A percentile compares a stretch with the other conserved stretches of the same genome.
These are phyloP conservation scores for Episyrphus balteatus DNA, from an alignment of 1,140 invertebrate genomes.

Conservation along the genomic window DNA sequence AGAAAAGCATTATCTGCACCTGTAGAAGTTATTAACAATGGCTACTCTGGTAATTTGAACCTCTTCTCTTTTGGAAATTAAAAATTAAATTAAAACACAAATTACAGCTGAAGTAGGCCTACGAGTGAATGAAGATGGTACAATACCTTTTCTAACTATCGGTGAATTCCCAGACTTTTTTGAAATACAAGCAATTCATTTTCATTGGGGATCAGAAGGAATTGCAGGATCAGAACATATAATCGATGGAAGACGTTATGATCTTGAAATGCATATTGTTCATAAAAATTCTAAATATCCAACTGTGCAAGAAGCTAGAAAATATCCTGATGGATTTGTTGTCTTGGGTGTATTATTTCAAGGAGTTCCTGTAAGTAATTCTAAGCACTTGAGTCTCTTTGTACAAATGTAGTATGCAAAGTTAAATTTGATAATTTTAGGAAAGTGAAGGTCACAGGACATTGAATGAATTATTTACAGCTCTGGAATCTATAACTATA, in stretches of 20 bases:
- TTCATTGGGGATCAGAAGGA: constrained; percentile 43
- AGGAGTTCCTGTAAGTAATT: constrained; percentile 42
- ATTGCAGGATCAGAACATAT: constrained; percentile 42
- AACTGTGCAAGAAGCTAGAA: constrained; percentile 48
- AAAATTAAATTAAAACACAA: not conserved
- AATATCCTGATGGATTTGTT: constrained; percentile 58
- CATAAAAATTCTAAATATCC: constrained; percentile 68
- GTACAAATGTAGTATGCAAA: not conserved
- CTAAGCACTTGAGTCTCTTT: not conserved
- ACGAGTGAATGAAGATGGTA: constrained; percentile 8
- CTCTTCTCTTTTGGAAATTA: not conserved
- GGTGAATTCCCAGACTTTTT: constrained; percentile 29
- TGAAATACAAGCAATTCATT: constrained; percentile 40
- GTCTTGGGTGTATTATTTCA: constrained; percentile 75
- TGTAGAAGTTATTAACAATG: constrained; percentile 16
- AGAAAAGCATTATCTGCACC: constrained; percentile 9
- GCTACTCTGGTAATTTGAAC: constrained; percentile 9
- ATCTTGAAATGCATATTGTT: constrained; percentile 77
- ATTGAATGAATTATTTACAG: constrained; percentile 17
- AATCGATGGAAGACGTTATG: constrained; percentile 44
- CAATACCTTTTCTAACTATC: constrained; percentile 12
- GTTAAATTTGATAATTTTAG: not conserved
- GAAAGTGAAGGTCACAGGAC: constrained; percentile 10
- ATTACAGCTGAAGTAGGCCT: constrained; percentile 11
- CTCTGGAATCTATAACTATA: constrained; percentile 13